Conservation (phyloP, 2,113 vertebrate genomes). For the Sorex fumeus region DNA sequence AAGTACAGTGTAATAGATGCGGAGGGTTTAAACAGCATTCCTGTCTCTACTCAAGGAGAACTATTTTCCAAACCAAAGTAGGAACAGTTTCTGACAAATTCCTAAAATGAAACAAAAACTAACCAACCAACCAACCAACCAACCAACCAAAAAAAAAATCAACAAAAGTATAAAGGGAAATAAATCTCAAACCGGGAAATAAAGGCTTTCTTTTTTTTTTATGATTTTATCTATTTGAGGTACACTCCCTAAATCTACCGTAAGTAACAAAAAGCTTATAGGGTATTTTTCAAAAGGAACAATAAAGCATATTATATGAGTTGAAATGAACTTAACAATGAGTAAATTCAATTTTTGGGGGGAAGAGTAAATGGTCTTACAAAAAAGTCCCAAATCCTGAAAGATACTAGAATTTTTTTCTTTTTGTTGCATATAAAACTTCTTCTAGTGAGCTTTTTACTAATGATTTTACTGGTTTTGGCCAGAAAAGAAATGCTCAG, state of each 20-base stretch:
- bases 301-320: constrained; percentile 67
- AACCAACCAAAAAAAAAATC: constrained; percentile 33
- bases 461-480: constrained; percentile 75
- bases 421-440: constrained; percentile 74
- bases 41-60: constrained; percentile 52
- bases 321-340: constrained; percentile 71
- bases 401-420: constrained; percentile 42
- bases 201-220: constrained; percentile 63
- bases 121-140: not conserved
- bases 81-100: constrained; percentile 62
- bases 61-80: constrained; percentile 71
- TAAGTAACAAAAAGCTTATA: constrained; percentile 75
- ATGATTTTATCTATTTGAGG: constrained; percentile 73
- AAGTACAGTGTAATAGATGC: constrained; percentile 64
- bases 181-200: constrained; percentile 70
- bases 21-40: constrained; percentile 43
- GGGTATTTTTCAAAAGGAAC: constrained; percentile 52
- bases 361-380: constrained; percentile 69
- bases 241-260: constrained; percentile 77
- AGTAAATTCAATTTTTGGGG: constrained; percentile 63
- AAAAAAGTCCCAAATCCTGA: constrained; percentile 64
- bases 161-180: constrained; percentile 46
- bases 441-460: constrained; percentile 70
- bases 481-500: constrained; percentile 80
- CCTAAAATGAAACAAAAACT: constrained; percentile 33